Base-by-base conservation (phyloP, 1,140 invertebrate species). In the Tenebrio molitor region DNA sequence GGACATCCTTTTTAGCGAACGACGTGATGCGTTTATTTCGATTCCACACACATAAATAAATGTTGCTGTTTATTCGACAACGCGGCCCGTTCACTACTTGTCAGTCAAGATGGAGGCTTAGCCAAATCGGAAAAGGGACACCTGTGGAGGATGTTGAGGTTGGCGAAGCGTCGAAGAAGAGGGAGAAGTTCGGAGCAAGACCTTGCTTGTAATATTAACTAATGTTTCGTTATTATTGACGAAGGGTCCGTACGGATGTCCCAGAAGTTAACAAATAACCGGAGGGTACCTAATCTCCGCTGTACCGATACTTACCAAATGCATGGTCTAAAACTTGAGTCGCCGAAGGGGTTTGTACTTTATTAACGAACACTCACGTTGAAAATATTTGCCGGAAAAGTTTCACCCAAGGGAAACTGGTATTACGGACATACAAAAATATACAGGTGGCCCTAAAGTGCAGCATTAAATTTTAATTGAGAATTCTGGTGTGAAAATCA, bases 1-100 rank as follows among this genome's bases (percentile, higher is more conserved):
- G 67, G 67, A 69, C 44, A 58, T 69, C 46, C 67, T 69, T 69
- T 69, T 58, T 58, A 69, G 46, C 19, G 16, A 39, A 7, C 36
- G 36, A 39, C 36, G n/a, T 12, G 36, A 39, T 67, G n/a, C 39
- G 33, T 42, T 15, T 67, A 50, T n/a, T 50, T 67, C 12, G 12
- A 34, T 34, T 69, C 39, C 66, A 19, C 16, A 8, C 25, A 69
- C 15, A 17, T 53, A 46, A 69, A 69, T 25, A 69, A 69, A 23
- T 21, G 44, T n/a, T 23, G 46, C 21, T 23, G 46, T 53, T 53
- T 46, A 46, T 46, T 46, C 42, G 42, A 46, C 16, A 46, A 46
- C 16, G 12, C 15, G 3, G 17, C 8, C 12, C 15, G 2, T 46
- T 46, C 15, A 46, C 8, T 46, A 12, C 14, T 46, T 46, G 42